phyloP scores from a whole-genome alignment of 2,797 vertebrate species.

The Poeciliopsis presidionis region DNA sequence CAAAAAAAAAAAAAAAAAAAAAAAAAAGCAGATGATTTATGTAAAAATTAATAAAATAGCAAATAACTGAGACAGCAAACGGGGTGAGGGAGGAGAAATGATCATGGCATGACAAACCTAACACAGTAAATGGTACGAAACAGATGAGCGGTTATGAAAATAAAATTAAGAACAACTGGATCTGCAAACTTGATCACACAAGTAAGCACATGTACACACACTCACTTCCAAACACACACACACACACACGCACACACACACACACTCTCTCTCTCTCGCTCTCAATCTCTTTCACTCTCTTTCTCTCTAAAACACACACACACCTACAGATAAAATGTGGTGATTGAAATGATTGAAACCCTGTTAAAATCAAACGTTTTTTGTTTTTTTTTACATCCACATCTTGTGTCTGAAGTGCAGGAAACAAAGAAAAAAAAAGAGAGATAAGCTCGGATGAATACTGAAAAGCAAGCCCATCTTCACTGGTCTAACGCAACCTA shows the following conservation, averaged over 20 bases:
- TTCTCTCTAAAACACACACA: constrained; percentile 65
- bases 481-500: constrained; percentile 76
- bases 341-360: constrained; percentile 79
- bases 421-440: constrained; percentile 57
- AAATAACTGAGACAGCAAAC: constrained; percentile 63
- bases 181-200: constrained; percentile 67
- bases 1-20: constrained; percentile 26
- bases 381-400: constrained; percentile 75
- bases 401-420: constrained; percentile 77
- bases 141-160: constrained; percentile 75
- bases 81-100: constrained; percentile 69
- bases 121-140: constrained; percentile 71
- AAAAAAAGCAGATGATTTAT: constrained; percentile 72
- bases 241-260: constrained; percentile 68
- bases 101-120: constrained; percentile 72
- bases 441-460: constrained; percentile 76
- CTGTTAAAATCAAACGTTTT: constrained; percentile 73
- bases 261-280: constrained; percentile 60
- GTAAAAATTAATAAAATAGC: constrained; percentile 79
- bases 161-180: constrained; percentile 71
- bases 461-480: constrained; percentile 77
- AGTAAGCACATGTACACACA: constrained; percentile 30
- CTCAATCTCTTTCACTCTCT: constrained; percentile 47
- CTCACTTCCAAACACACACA: constrained; percentile 38
- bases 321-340: constrained; percentile 78